phyloP scores from a whole-genome alignment of 2,113 vertebrate genomes.

The Oreocharis arfaki region DNA sequence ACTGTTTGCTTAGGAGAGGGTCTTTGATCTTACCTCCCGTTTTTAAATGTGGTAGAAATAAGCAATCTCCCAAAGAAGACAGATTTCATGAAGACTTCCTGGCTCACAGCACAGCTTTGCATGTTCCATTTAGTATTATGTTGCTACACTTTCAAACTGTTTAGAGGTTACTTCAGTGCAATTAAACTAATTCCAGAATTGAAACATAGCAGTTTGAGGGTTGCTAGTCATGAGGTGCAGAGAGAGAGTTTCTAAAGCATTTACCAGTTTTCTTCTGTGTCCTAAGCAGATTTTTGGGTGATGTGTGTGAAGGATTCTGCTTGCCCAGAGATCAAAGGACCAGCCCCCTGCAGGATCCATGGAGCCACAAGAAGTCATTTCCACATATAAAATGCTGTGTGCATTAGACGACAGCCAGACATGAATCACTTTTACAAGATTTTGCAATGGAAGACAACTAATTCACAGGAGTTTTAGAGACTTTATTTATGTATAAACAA shows the following conservation, averaged over 20 bases:
- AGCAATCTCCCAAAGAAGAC: background rate
- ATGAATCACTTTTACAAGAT: background rate
- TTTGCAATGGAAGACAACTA: conserved; percentile 81
- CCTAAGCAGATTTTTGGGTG: background rate
- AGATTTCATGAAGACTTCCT: background rate
- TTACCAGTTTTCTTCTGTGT: background rate
- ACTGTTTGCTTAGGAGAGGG: background rate
- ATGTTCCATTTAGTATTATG: background rate
- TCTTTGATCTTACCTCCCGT: background rate
- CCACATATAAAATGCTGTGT: background rate
- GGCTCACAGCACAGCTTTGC: background rate
- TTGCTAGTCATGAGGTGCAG: background rate
- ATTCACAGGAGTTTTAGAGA: conserved; percentile 99
- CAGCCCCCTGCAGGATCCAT: background rate
- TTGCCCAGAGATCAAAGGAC: background rate
- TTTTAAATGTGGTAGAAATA: conserved; percentile 1
- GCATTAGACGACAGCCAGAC: background rate
- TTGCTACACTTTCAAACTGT: background rate
- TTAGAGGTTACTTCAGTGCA: background rate
- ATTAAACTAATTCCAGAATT: background rate
- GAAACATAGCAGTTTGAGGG: background rate
- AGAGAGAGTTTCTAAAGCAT: background rate
- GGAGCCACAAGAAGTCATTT: background rate
- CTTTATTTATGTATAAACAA: conserved; percentile 99
- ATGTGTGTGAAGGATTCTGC: background rate